Evolutionary conservation across 2,888 invertebrate genomes (phyloP), one percentile per base, ranked within the genome.

Genomic region (Cartodere bifasciata): DNA sequence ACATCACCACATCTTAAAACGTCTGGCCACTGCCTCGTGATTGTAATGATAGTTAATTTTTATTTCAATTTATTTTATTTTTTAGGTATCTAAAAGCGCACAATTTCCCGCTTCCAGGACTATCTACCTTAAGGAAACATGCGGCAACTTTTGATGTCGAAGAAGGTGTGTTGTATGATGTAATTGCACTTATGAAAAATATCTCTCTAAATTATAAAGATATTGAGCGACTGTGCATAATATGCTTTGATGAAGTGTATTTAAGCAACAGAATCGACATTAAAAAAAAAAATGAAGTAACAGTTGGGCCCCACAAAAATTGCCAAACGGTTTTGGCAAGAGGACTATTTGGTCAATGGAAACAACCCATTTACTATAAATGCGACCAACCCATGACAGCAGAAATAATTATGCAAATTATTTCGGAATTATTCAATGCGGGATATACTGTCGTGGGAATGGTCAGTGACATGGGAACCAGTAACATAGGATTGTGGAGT

Each of bases 241-340:
- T 47, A 10, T 32, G 37, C 10, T 47, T 46, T 34, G 45, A 47
- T 34, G 41, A 46, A 41, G 33, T 46, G n/a, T 42, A 46, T 36
- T 13, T 48, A 10, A 40, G 43, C 0, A 38, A 39, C 13, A 34
- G 38, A 36, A 38, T 46, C 3, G 36, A 40, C 17, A 42, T 46
- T 13, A 43, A 47, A 15, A 38, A 36, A 35, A 39, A 36, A 39
- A 16, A 29, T 12, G 36, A 48, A 33, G 36, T 36, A 22, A 35
- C 36, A 23, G 15, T 46, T 28, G 46, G 43, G 5, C 46, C 45
- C n/a, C 43, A 47, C 26, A 39, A 38, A 37, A 28, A 34, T 13
- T 40, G 43, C 33, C 43, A 48, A 38, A 32, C 34, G 16, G 41
- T 43, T 21, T 42, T 47, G 38, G 36, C 34, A 10, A 27, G 44